Percentiles rank a stretch among this genome's conserved stretches.
Conservation (phyloP, 2,113 vertebrate species). For the Nycticebus coucang region DNA sequence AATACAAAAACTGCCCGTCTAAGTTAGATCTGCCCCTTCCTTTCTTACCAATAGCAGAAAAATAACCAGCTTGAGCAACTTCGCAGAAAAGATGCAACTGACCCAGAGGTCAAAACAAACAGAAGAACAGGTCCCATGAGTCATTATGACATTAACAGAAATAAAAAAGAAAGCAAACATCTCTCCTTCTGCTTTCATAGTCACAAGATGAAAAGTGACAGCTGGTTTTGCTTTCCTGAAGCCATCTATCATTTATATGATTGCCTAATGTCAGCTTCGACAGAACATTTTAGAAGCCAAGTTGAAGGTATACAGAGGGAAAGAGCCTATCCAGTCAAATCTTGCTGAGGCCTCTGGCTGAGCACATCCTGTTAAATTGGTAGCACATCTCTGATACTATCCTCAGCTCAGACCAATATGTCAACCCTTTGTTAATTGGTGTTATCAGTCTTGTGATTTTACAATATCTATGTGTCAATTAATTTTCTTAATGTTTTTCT, state of each 20-base stretch:
- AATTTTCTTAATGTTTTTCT: background rate
- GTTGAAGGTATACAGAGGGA: background rate
- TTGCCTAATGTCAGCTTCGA: background rate
- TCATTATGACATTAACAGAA: background rate
- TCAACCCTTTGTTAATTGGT: background rate
- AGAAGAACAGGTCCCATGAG: background rate
- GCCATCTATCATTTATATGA: background rate
- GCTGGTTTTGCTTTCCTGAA: conserved; percentile 50
- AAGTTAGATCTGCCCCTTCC: background rate
- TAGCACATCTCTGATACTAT: accelerated
- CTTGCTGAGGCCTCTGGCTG: background rate
- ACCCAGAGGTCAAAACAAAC: conserved; percentile 15
- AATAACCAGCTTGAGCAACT: background rate
- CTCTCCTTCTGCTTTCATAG: background rate
- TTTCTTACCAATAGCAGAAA: background rate
- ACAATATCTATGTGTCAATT: background rate
- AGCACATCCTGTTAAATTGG: no score
- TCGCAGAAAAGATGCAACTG: background rate
- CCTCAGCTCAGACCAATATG: background rate
- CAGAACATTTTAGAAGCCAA: background rate
- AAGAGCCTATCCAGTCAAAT: accelerated
- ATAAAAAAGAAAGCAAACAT: conserved; percentile 57
- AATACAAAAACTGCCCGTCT: background rate
- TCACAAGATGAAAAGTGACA: conserved; percentile 30
- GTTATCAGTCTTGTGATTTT: background rate